These are phyloP conservation scores for Cephalophus harveyi DNA, from an alignment of 2,113 vertebrate species.

Conservation along the genomic window DNA sequence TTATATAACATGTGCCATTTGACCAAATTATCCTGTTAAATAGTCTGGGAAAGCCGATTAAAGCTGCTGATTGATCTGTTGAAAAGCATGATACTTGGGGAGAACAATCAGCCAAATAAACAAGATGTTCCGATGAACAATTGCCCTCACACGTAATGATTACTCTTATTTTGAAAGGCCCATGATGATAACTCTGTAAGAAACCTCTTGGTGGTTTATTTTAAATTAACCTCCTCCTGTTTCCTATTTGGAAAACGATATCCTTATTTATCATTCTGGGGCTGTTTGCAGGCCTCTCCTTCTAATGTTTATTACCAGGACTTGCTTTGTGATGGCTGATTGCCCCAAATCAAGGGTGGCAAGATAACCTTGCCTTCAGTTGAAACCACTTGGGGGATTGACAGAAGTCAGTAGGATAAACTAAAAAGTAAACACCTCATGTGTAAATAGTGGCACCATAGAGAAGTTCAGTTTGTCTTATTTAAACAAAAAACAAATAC, in stretches of 20 bases:
- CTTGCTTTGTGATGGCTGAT: conserved; percentile 77
- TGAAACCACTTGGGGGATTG: conserved; percentile 59
- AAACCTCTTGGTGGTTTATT: conserved; percentile 46
- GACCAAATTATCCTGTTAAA: conserved; percentile 40
- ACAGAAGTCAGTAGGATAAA: conserved; percentile 58
- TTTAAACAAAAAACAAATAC: conserved; percentile 39
- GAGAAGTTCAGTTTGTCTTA: conserved; percentile 47
- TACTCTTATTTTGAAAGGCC: conserved; percentile 51
- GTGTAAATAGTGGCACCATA: conserved; percentile 37
- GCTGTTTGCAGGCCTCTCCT: conserved; percentile 73
- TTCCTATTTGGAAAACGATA: conserved; percentile 62
- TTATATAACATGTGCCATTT: conserved; percentile 21
- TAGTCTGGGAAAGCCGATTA: conserved; percentile 34
- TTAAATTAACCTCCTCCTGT: conserved; percentile 70
- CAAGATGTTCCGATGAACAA: conserved; percentile 45
- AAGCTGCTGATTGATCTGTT: conserved; percentile 47
- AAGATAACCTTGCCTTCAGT: conserved; percentile 73
- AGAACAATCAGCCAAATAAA: conserved; percentile 58
- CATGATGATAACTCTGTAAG: conserved; percentile 53
- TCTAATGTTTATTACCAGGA: conserved; percentile 74
- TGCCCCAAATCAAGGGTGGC: conserved; percentile 73
- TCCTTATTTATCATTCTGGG: conserved; percentile 73
- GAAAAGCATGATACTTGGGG: conserved; percentile 47
- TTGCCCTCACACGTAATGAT: not conserved
- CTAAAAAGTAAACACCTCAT: conserved; percentile 57